Percentiles rank a stretch among this genome's conserved stretches.
These are phyloP conservation scores for Nasonia oneida DNA, from an alignment of 2,888 invertebrate genomes.

Conservation along the genomic window DNA sequence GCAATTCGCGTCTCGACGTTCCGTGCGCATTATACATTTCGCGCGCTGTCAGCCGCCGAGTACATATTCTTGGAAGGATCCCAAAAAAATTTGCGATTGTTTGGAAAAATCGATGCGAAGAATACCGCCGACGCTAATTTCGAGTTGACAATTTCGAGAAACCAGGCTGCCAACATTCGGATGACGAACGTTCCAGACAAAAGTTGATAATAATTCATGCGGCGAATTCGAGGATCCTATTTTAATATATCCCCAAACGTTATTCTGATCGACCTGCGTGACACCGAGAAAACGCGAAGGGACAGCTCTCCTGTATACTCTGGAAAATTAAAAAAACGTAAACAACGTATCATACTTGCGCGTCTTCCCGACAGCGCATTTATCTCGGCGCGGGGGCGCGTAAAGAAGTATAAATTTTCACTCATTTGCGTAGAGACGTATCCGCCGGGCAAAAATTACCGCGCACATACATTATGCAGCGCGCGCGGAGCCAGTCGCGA, in stretches of 20 bases:
- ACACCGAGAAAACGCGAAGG: too few species aligned
- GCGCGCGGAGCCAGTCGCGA: background rate
- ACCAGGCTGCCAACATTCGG: background rate
- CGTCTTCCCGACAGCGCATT: background rate
- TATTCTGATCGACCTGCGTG: background rate
- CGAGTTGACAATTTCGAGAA: background rate
- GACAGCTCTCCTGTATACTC: too few species aligned
- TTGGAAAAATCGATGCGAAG: conserved; percentile 21
- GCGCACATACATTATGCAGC: conserved; percentile 7
- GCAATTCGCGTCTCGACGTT: background rate
- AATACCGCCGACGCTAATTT: background rate
- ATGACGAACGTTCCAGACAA: background rate
- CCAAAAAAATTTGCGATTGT: conserved; percentile 21
- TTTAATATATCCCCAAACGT: background rate
- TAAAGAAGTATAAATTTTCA: conserved; percentile 20
- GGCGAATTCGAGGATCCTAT: background rate
- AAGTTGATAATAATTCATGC: background rate
- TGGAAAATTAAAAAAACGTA: too few species aligned
- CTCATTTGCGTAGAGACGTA: background rate
- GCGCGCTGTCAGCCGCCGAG: background rate
- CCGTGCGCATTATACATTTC: background rate
- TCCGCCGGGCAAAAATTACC: background rate
- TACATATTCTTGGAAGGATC: background rate
- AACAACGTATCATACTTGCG: background rate
- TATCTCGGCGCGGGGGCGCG: background rate